Percentiles rank a stretch among this genome's conserved stretches.
Evolutionary conservation across 2,888 invertebrate genomes (phyloP).

Genomic region (Thecocarcelia acutangulata): DNA sequence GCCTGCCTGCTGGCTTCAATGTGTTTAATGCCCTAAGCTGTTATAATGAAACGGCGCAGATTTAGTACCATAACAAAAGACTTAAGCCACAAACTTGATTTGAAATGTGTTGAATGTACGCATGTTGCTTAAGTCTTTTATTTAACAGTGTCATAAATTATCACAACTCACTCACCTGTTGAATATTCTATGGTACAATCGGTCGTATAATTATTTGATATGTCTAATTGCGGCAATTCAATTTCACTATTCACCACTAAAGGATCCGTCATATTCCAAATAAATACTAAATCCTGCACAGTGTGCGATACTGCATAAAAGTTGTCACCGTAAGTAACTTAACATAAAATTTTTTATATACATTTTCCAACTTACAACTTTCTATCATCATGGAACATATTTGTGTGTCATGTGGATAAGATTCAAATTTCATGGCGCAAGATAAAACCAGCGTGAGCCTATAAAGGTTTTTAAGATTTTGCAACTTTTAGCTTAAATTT

Average conservation of each 20-base stretch:
- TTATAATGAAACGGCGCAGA: no score
- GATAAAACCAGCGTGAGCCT: conserved; percentile 94
- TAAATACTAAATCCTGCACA: conserved; percentile 95
- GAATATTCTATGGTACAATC: conserved; percentile 96
- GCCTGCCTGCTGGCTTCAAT: no score
- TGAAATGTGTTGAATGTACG: background rate
- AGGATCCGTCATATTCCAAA: conserved; percentile 95
- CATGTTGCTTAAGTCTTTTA: conserved; percentile 55
- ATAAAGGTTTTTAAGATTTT: conserved; percentile 71
- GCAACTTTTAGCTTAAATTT: conserved; percentile 64
- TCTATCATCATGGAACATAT: conserved; percentile 97
- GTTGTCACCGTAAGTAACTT: background rate
- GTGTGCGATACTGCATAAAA: conserved; percentile 91
- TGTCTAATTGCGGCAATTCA: conserved; percentile 92
- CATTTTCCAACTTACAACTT: conserved; percentile 86
- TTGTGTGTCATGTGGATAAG: conserved; percentile 96
- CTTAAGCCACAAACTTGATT: conserved; percentile 44
- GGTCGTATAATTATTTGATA: conserved; percentile 93
- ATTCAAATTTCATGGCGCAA: conserved; percentile 96
- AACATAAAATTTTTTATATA: background rate
- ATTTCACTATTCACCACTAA: conserved; percentile 94
- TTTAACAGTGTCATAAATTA: conserved; percentile 12
- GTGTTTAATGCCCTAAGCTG: no score
- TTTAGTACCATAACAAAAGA: conserved; percentile 11
- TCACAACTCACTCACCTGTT: conserved; percentile 82